Percentiles rank a stretch among this genome's conserved stretches.
Evolutionary conservation across 1,140 invertebrate species (phyloP).

Genomic region (Tetramorium simillimum): DNA sequence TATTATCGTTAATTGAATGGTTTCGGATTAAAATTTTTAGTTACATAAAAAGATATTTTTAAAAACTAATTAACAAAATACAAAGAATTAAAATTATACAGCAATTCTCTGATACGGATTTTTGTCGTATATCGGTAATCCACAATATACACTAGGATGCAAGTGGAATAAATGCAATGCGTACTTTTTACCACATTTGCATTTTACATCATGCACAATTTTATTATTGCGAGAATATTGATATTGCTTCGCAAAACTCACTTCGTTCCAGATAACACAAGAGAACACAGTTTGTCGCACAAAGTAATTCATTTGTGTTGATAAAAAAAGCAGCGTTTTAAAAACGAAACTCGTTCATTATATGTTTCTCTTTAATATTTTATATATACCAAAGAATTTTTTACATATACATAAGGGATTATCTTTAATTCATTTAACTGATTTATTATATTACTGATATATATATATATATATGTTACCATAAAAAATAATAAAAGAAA

Average conservation of each 20-base stretch:
- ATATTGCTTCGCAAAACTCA: slow-evolving; percentile 49
- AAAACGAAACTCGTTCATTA: too few relatives aligned
- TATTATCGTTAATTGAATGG: not conserved
- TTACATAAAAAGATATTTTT: not conserved
- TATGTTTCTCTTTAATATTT: too few relatives aligned
- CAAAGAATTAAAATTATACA: not conserved
- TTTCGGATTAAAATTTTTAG: not conserved
- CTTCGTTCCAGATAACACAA: not conserved
- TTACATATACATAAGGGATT: too few relatives aligned
- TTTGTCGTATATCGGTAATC: slow-evolving; percentile 8
- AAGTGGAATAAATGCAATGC: not conserved
- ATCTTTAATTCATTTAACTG: too few relatives aligned
- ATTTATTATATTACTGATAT: too few relatives aligned
- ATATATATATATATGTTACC: too few relatives aligned
- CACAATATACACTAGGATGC: not conserved
- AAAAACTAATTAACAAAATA: not conserved
- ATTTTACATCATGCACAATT: slow-evolving; percentile 50
- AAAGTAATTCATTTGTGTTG: slow-evolving; percentile 35
- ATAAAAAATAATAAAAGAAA: too few relatives aligned
- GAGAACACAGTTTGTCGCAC: slow-evolving; percentile 20
- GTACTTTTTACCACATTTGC: slow-evolving; percentile 32
- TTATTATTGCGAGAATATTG: slow-evolving; percentile 44
- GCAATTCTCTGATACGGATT: not conserved
- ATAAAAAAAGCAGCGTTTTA: not conserved
- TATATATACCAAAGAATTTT: too few relatives aligned